phyloP scores from a whole-genome alignment of 1,140 invertebrate species.

The Apis laboriosa region DNA sequence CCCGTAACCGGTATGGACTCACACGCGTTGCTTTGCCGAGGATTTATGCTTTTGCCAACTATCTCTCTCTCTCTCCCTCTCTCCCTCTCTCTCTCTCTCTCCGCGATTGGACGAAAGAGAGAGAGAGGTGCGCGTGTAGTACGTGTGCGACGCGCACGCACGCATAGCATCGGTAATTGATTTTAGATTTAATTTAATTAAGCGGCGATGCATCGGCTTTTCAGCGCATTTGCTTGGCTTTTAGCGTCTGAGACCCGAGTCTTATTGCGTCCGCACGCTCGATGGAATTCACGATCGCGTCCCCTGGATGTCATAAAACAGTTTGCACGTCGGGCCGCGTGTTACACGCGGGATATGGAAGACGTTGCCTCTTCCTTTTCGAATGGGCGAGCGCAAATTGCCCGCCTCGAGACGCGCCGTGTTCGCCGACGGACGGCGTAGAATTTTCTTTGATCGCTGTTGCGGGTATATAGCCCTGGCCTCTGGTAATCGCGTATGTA shows the following conservation, averaged over 20 bases:
- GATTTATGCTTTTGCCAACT: constrained; percentile 51
- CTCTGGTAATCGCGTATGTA: no score
- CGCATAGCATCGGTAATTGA: constrained; percentile 44
- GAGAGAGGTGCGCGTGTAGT: no score
- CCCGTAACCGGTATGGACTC: constrained; percentile 49
- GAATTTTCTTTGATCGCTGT: not conserved
- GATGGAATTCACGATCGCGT: constrained; percentile 19
- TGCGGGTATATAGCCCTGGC: not conserved
- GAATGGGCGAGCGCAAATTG: not conserved
- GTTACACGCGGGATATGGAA: not conserved
- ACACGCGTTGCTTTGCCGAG: constrained; percentile 42
- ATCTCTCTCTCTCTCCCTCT: constrained; percentile 7
- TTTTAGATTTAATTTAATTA: constrained; percentile 64
- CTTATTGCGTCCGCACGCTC: constrained; percentile 13
- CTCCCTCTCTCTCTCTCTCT: not conserved
- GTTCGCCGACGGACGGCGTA: not conserved
- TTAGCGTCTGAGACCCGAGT: constrained; percentile 14
- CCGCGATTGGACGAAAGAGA: no score
- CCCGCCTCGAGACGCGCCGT: not conserved
- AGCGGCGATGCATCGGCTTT: constrained; percentile 43
- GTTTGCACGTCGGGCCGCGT: not conserved
- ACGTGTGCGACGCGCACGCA: no score
- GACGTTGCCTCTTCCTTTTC: not conserved
- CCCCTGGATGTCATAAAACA: constrained; percentile 24
- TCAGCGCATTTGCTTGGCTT: constrained; percentile 42